Conservation (phyloP, 2,888 invertebrate genomes). For the Tetranychus piercei region DNA sequence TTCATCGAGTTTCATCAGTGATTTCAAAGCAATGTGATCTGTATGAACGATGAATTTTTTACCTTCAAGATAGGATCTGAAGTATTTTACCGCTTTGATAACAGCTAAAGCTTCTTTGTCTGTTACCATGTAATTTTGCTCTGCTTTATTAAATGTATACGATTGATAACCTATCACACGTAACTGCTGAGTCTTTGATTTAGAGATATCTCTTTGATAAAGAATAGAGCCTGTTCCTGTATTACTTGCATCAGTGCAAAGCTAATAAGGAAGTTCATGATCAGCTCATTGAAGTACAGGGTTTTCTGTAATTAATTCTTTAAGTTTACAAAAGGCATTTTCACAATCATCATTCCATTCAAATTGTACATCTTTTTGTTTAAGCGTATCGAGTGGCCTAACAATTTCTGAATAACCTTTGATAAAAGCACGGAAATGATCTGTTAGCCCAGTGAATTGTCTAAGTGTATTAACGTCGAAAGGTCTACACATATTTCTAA, state of each 20-base stretch:
- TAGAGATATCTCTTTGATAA: background rate
- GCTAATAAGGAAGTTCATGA: background rate
- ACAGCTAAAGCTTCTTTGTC: slow-evolving; percentile 13
- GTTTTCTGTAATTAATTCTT: background rate
- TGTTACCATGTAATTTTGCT: background rate
- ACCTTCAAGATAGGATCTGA: slow-evolving; percentile 12
- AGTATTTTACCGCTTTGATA: background rate
- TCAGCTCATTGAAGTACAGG: background rate
- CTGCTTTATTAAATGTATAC: slow-evolving; percentile 5
- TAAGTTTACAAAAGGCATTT: background rate
- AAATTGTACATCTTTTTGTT: slow-evolving; percentile 5
- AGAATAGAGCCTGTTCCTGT: slow-evolving; percentile 9
- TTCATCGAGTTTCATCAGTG: background rate
- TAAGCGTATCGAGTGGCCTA: background rate
- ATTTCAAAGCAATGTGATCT: slow-evolving; percentile 10
- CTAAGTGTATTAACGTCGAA: background rate
- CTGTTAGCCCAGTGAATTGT: slow-evolving; percentile 7
- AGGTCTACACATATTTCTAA: background rate
- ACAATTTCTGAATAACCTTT: slow-evolving; percentile 7
- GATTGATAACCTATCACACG: slow-evolving; percentile 6
- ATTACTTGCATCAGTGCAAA: slow-evolving; percentile 12
- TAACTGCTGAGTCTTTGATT: background rate
- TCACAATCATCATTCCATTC: slow-evolving; percentile 1
- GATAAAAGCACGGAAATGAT: slow-evolving; percentile 5
- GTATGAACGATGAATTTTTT: background rate